phyloP scores from a whole-genome alignment of 1,140 invertebrate genomes.

The Hetaerina americana region DNA sequence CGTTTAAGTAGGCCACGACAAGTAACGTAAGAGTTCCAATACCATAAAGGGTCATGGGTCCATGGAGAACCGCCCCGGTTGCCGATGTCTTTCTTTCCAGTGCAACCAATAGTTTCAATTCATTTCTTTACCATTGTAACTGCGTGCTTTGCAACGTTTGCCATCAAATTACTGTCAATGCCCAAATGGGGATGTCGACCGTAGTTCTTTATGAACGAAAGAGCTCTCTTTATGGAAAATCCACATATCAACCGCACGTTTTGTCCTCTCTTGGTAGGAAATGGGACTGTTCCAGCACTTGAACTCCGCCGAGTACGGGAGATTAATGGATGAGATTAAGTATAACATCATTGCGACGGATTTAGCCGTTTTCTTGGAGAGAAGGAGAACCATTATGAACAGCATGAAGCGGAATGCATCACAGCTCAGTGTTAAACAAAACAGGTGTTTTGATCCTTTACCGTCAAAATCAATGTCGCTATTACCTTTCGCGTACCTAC shows the following conservation, averaged over 20 bases:
- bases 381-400: constrained; percentile 19
- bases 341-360: constrained; percentile 40
- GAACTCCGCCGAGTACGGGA: constrained; percentile 10
- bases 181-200: neutral
- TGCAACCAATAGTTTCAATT: too few species aligned
- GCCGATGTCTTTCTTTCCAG: too few species aligned
- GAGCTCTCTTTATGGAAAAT: neutral
- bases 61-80: too few species aligned
- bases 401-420: neutral
- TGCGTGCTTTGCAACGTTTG: too few species aligned
- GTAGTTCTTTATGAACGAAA: neutral
- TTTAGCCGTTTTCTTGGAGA: constrained; percentile 35
- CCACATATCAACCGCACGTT: neutral
- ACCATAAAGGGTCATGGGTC: too few species aligned
- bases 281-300: constrained; percentile 7
- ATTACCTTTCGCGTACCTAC: too few species aligned
- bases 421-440: neutral
- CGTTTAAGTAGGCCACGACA: too few species aligned
- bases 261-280: constrained; percentile 1
- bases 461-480: too few species aligned
- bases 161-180: too few species aligned
- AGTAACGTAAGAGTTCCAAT: too few species aligned
- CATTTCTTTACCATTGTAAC: too few species aligned
- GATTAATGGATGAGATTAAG: constrained; percentile 32
- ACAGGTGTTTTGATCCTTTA: too few species aligned